phyloP scores from a whole-genome alignment of 1,140 invertebrate genomes.

The Achatina immaculata region DNA sequence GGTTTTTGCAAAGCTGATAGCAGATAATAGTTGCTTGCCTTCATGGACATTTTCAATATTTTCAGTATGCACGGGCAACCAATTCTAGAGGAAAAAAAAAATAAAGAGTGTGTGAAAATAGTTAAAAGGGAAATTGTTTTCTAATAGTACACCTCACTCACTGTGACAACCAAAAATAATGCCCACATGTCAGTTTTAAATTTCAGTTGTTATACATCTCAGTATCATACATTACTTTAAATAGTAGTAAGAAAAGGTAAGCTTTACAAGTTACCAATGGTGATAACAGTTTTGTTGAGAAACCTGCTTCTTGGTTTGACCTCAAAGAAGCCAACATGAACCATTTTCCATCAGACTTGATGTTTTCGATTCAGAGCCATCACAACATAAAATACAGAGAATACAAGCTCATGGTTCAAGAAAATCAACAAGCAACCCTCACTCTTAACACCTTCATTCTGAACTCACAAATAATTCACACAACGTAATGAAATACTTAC shows the following conservation, averaged over 20 bases:
- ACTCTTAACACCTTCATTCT: too few species aligned
- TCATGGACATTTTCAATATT: neutral
- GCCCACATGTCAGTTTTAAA: neutral
- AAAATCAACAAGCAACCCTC: too few species aligned
- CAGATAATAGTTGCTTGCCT: neutral
- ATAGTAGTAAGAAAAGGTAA: neutral
- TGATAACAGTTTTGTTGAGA: too few species aligned
- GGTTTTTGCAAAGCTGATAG: neutral
- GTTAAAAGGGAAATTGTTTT: neutral
- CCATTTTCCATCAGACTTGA: too few species aligned
- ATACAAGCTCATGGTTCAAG: too few species aligned
- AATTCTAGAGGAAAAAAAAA: neutral
- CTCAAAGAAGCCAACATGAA: too few species aligned
- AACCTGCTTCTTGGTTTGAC: too few species aligned
- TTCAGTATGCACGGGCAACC: neutral
- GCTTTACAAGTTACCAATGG: neutral
- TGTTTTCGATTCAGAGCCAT: too few species aligned
- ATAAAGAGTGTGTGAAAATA: neutral
- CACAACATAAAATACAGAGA: neutral
- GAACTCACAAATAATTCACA: too few species aligned
- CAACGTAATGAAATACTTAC: neutral
- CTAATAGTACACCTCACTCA: neutral
- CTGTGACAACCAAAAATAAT: neutral
- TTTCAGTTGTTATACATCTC: neutral
- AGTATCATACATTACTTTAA: neutral